Conservation (phyloP, 64 coral and sea anemone species). For the Cladopsammia gracilis region DNA sequence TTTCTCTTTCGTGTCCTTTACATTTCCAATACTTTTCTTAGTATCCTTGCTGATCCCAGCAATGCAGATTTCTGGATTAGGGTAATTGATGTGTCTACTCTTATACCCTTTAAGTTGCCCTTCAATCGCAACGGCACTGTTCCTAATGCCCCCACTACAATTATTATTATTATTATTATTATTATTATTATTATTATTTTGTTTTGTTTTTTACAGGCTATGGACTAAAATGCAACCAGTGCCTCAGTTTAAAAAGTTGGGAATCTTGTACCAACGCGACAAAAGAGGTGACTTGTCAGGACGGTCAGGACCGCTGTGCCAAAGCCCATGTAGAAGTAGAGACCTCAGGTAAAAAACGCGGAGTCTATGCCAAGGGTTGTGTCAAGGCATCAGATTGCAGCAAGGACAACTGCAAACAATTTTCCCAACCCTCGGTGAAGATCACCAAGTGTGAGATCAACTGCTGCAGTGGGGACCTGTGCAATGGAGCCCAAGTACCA, state of each 20-base stretch:
- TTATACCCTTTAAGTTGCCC: too few species aligned
- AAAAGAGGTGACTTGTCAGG: neutral
- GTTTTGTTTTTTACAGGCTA: neutral
- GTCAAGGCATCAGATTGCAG: neutral
- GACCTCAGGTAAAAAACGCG: neutral
- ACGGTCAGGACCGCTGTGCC: neutral
- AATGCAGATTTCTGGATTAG: too few species aligned
- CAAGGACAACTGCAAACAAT: neutral
- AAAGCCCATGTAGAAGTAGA: neutral
- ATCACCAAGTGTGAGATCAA: neutral
- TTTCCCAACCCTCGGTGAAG: neutral
- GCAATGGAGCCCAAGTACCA: neutral
- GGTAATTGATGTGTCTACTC: too few species aligned
- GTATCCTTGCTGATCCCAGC: too few species aligned
- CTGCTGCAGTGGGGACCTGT: neutral
- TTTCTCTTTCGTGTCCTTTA: too few species aligned
- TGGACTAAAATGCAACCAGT: neutral
- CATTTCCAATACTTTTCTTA: too few species aligned
- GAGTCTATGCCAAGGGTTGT: neutral
- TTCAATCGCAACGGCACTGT: too few species aligned
- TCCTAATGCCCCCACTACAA: too few species aligned
- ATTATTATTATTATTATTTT: neutral
- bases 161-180: too few species aligned
- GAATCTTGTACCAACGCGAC: neutral
- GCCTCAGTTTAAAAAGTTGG: neutral